Evolutionary conservation across 1,140 invertebrate species (phyloP), one percentile per base, ranked within the genome.

Genomic region (Marisa cornuarietis): DNA sequence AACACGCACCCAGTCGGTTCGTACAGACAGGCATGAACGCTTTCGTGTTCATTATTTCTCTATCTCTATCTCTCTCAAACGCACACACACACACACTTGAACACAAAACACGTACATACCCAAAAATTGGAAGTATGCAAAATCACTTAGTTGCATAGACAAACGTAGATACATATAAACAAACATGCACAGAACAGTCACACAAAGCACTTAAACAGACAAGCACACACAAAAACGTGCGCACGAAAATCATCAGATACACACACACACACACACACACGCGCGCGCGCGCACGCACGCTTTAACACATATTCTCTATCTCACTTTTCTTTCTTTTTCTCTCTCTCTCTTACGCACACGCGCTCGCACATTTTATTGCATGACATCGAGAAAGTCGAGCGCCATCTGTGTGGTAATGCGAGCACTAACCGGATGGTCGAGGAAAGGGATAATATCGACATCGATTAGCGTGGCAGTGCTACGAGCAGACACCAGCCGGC

Each of bases 251-350:
- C 1, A 18, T 20, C 7, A 68, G n/a, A 68, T 6, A 68, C 7
- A 68, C 66, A 16, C 66, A 68, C 66, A 68, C 66, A 68, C 66
- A 68, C 66, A 68, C 66, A n/a, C 66, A 68, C 66, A 68, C 66
- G n/a, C 66, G 42, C 66, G n/a, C 66, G 62, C 7, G 62, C 5
- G 14, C n/a, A 6, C 14, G 14, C n/a, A n/a, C n/a, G n/a, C n/a
- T n/a, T n/a, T n/a, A n/a, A n/a, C n/a, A n/a, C n/a, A n/a, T n/a
- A n/a, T n/a, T n/a, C n/a, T n/a, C n/a, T n/a, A n/a, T n/a, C n/a
- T n/a, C n/a, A n/a, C n/a, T n/a, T n/a, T n/a, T n/a, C n/a, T n/a
- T n/a, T n/a, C n/a, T n/a, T n/a, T n/a, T n/a, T n/a, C n/a, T n/a
- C n/a, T n/a, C n/a, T n/a, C n/a, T n/a, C n/a, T n/a, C n/a, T n/a